Evolutionary conservation across 2,888 invertebrate genomes (phyloP).

Genomic region (Boloria selene): DNA sequence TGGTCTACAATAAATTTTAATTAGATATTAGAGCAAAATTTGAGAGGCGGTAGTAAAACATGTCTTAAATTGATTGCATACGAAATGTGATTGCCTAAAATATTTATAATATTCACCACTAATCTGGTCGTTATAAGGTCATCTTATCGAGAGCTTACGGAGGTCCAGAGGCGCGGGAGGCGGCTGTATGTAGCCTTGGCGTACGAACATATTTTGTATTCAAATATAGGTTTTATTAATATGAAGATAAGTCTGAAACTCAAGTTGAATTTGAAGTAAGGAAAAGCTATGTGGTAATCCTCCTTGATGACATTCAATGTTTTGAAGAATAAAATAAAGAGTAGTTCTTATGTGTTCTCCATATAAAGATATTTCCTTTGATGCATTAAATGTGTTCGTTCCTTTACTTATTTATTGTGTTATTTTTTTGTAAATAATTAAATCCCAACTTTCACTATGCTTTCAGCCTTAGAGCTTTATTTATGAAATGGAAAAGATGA

Average conservation of each 20-base stretch:
- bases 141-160: constrained; percentile 25
- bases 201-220: constrained; percentile 7
- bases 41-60: background rate
- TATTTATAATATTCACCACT: constrained; percentile 6
- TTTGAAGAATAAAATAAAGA: constrained; percentile 13
- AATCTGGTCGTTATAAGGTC: constrained; percentile 21
- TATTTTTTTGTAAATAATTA: no score
- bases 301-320: constrained; percentile 21
- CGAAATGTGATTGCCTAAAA: background rate
- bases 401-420: no score
- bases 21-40: background rate
- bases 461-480: no score
- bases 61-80: background rate
- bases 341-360: background rate
- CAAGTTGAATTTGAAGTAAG: background rate
- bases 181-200: constrained; percentile 25
- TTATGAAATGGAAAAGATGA: no score
- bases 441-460: no score
- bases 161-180: constrained; percentile 16
- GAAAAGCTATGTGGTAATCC: constrained; percentile 25
- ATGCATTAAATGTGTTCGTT: background rate
- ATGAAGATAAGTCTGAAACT: background rate
- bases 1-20: no score
- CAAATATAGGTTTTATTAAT: constrained; percentile 6
- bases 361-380: background rate